Conservation (phyloP, 2,113 vertebrate species). For the Anolis carolinensis region DNA sequence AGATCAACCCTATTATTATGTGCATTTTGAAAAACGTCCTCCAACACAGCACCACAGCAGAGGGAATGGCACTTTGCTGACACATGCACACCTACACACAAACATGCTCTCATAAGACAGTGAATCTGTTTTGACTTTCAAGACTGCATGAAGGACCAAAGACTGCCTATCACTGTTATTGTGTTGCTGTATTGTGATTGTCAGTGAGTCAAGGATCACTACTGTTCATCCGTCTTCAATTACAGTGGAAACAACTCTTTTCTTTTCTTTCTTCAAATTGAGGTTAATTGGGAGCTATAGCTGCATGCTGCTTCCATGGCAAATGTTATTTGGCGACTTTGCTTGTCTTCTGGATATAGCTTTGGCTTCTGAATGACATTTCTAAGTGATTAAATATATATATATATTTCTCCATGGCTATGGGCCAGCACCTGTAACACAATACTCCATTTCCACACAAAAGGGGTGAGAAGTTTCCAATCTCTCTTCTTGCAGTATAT, state of each 20-base stretch:
- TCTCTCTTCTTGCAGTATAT: not conserved
- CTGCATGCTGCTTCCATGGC: conserved; percentile 6
- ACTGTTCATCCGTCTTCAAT: not conserved
- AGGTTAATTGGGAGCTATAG: not conserved
- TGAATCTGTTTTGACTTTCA: not conserved
- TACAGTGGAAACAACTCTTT: conserved; percentile 8
- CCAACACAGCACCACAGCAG: rapidly evolving
- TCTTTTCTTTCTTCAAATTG: conserved; percentile 15
- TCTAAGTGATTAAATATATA: not conserved
- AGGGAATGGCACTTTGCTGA: not conserved
- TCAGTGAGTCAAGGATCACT: not conserved
- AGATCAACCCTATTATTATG: conserved; percentile 4
- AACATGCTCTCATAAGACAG: not conserved
- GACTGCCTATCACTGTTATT: not conserved
- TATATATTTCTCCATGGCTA: not conserved
- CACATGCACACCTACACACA: not conserved
- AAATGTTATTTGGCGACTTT: conserved; percentile 29
- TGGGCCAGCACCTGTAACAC: not conserved
- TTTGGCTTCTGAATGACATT: conserved; percentile 21
- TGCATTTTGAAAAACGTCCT: conserved; percentile 22
- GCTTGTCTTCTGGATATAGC: conserved; percentile 30
- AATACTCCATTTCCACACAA: not conserved
- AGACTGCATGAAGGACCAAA: conserved; percentile 2
- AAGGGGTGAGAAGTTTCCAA: not conserved
- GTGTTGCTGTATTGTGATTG: not conserved